Evolutionary conservation across 2,888 invertebrate genomes (phyloP), one percentile per base, ranked within the genome.

Genomic region (Hololepta plana): DNA sequence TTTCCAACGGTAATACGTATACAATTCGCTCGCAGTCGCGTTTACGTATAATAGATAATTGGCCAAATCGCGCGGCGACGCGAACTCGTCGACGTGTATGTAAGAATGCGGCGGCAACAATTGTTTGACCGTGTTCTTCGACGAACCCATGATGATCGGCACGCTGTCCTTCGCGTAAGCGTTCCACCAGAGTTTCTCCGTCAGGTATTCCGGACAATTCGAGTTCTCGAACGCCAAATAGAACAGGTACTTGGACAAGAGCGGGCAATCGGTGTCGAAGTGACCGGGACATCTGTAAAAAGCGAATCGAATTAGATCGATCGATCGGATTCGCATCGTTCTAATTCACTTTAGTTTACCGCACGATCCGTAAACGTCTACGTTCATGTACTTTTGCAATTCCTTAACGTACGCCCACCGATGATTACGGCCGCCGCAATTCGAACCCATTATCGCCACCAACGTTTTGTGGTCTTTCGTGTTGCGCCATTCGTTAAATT

Each of bases 191-290:
- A 64, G 43, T 44, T 77, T 77, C 42, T 77, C 76, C 0, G 74
- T 75, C 23, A 76, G 47, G 38, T 77, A 77, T 42, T 75, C 68
- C 4, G 56, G 55, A 41, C 77, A 77, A 37, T 66, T 62, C 0
- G 70, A 64, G 42, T 75, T 76, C 47, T 77, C 77, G 35, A 76
- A 66, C 1, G 72, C 64, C 20, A 77, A 46, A 39, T 75, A 74
- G 45, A 77, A 77, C 37, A 71, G 55, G 45, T 75, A 77, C 5
- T 58, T 39, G 1, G 57, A 47, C 21, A 74, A 47, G 4, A 47
- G 35, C 3, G 55, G 46, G 36, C 76, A 77, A 42, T 75, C 72
- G 2, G 47, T 41, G 35, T 35, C 50, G 35, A 67, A 71, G 44
- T 72, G 69, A 7, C 70, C 71, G 0, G 71, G 67, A 38, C 73